Percentiles rank a stretch among this genome's conserved stretches.
These are phyloP conservation scores for Sphaerodactylus townsendi DNA, from an alignment of 2,113 vertebrate species.

Conservation along the genomic window DNA sequence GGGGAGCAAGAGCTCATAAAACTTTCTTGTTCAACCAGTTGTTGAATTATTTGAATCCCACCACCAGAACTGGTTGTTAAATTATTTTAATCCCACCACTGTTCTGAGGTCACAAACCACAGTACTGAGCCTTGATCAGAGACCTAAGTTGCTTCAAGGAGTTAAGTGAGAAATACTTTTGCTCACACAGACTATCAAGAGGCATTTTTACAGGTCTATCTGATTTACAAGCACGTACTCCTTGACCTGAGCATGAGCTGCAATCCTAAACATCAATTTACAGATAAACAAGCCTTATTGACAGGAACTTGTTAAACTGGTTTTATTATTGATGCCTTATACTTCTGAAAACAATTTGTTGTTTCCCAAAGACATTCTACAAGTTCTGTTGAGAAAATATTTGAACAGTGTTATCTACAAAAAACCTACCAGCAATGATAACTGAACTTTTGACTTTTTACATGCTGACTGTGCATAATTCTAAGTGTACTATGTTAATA, in stretches of 20 bases:
- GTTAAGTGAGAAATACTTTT: background rate
- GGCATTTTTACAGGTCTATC: background rate
- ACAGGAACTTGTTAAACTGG: background rate
- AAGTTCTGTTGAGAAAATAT: background rate
- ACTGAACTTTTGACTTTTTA: background rate
- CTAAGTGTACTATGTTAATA: constrained; percentile 5
- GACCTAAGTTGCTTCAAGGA: background rate
- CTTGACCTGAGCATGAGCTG: background rate
- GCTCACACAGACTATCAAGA: background rate
- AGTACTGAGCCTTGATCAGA: background rate
- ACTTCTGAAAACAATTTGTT: background rate
- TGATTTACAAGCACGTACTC: background rate
- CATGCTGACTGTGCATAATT: background rate
- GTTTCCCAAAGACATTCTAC: background rate
- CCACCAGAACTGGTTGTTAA: too few species aligned
- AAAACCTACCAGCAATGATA: background rate
- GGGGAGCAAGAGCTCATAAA: background rate
- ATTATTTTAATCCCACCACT: too few species aligned
- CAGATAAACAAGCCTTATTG: background rate
- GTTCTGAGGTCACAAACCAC: background rate
- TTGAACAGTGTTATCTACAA: background rate
- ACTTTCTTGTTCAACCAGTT: background rate
- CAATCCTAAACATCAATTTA: background rate
- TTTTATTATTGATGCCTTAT: background rate
- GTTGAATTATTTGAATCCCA: too few species aligned